Base-by-base conservation (phyloP, 2,797 vertebrate genomes). In the Heliangelus exortis region DNA sequence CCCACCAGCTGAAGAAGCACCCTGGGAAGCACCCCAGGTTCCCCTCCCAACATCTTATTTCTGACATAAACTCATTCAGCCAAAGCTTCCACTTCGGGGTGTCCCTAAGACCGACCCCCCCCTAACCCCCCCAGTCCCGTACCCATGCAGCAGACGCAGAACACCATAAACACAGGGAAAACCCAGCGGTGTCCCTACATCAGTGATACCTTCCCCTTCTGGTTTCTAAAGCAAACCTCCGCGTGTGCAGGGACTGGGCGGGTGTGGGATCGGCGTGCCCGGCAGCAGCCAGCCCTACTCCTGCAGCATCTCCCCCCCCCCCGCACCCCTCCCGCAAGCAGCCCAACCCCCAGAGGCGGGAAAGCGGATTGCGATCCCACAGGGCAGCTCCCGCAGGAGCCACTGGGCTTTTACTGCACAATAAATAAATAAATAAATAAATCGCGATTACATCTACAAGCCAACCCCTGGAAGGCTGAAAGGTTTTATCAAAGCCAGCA, bases 401-500 rank as follows among this genome's bases (percentile, higher is more conserved):
- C 90, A 11, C 57, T 6, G 1, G 90, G 76, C 83, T 94, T 76
- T 72, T 58, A 78, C 83, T n/a, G 36, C 80, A 55, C 86, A 75
- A 72, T 74, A 78, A 90, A 93, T 41, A 41, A 41, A 41, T 41
- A 41, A 41, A 41, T 41, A 41, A 41, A 41, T 41, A 80, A 45
- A 10, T 13, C 1, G 54, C 19, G 19, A 94, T 88, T 72, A 81
- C 50, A 84, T 93, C 93, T 77, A 75, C 83, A 61, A 74, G 84
- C 50, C 80, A 58, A 25, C 28, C 83, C 90, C 45, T 1, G 87
- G 74, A 62, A 84, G 87, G 88, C 90, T 71, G 47, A 90, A 86
- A 87, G 88, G 69, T 71, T 94, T 94, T 83, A 92, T 90, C 77
- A 86, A 69, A 92, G 77, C 65, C 79, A 51, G 95, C 75, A 77